Evolutionary conservation across 2,888 invertebrate genomes (phyloP), one percentile per base, ranked within the genome.

Genomic region (Pristionchus exspectatus): DNA sequence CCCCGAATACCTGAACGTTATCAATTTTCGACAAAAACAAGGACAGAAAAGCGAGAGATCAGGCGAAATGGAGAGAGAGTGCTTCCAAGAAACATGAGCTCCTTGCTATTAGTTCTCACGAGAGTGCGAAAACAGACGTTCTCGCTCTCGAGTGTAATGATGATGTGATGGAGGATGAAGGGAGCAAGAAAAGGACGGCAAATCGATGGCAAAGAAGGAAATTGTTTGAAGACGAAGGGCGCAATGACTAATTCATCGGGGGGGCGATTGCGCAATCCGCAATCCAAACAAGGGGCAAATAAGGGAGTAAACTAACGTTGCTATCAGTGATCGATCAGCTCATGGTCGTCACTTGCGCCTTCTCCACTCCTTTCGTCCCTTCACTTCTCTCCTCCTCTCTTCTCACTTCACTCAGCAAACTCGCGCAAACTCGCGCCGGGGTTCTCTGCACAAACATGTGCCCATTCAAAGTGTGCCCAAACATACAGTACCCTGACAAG

Each of bases 381-480:
- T 9, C 44, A 7, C 44, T 50, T 50, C 44, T 50, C 44, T 50
- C 10, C 44, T 50, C 10, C 21, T 12, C 81, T 54, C 81, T 81
- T 81, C 81, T 81, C 81, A n/a, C 74, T 72, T 44, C 54, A 56
- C 84, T 84, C 56, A 21, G 84, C 84, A 85, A 85, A 85, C 84
- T 81, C n/a, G 21, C 54, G 27, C 77, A 44, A 85, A 81, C 81
- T 81, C 44, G 81, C 81, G 56, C 84, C n/a, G 2, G 59, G 38
- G 81, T 77, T 38, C 50, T 81, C 50, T 85, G 30, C 56, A 85
- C 84, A 85, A 85, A 85, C 84, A 85, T 5, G 44, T 30, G 59
- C 50, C 50, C 50, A 54, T 85, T 59, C 59, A 85, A 85, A 56
- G 21, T 3, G 44, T 50, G 44, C 9, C 7, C 44, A n/a, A 24